A percentile compares a stretch with the other conserved stretches of the same genome.
Evolutionary conservation across 2,113 vertebrate species (phyloP).

Genomic region (Isurus oxyrinchus): DNA sequence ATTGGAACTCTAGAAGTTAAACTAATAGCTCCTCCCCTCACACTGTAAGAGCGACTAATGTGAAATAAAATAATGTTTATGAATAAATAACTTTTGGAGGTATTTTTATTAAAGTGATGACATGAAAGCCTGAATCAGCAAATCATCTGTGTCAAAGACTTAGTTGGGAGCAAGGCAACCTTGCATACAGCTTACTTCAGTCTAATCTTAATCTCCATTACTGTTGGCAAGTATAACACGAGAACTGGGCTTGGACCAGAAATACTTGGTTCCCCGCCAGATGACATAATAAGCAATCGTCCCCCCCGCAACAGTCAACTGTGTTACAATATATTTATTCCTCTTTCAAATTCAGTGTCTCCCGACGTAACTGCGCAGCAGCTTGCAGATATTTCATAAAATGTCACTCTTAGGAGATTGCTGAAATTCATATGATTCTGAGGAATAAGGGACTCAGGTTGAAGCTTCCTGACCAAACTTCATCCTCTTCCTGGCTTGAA

Average conservation of each 20-base stretch:
- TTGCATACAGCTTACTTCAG: background rate
- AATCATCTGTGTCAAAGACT: background rate
- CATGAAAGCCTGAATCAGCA: background rate
- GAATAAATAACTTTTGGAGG: background rate
- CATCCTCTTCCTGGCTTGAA: background rate
- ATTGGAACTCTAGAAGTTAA: slow-evolving; percentile 88
- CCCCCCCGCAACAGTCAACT: background rate
- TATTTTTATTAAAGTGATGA: background rate
- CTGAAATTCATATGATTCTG: background rate
- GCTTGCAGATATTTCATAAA: background rate
- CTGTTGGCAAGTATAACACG: background rate
- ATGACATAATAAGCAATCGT: background rate
- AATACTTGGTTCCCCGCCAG: background rate
- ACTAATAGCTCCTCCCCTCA: background rate
- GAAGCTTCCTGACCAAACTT: background rate
- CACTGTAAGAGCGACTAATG: background rate
- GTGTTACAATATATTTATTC: background rate
- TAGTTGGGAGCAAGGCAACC: slow-evolving; percentile 2
- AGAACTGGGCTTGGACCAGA: background rate
- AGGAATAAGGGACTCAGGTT: background rate
- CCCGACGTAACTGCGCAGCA: background rate
- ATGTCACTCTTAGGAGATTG: background rate
- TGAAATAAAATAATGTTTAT: background rate
- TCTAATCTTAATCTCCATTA: background rate
- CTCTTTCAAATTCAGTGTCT: background rate